A percentile compares a stretch with the other conserved stretches of the same genome.
phyloP scores from a whole-genome alignment of 2,797 vertebrate genomes.

The Artibeus lituratus region DNA sequence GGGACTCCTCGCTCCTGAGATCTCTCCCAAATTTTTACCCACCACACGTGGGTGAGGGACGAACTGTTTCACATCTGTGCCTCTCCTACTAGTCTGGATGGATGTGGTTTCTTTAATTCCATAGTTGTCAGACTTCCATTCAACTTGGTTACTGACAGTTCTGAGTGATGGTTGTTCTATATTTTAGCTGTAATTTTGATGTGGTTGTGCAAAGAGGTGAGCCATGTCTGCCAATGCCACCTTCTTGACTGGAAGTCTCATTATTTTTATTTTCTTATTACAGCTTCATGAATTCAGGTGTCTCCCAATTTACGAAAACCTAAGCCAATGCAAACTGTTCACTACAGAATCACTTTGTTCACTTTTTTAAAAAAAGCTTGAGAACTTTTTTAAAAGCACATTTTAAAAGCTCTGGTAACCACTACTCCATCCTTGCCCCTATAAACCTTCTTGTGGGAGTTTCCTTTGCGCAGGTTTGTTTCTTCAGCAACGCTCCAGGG shows the following conservation, averaged over 20 bases:
- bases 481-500: neutral
- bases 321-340: neutral
- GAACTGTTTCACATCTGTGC: neutral
- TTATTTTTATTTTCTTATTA: neutral
- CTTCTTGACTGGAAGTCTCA: neutral
- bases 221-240: neutral
- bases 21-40: neutral
- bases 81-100: neutral
- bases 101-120: neutral
- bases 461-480: accelerated
- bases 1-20: neutral
- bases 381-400: neutral
- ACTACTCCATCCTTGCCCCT: neutral
- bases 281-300: neutral
- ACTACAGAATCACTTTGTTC: neutral
- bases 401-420: neutral
- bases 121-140: neutral
- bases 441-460: neutral
- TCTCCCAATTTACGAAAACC: neutral
- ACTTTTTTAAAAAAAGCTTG: neutral
- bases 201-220: neutral
- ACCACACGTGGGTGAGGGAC: neutral
- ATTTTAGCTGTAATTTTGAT: neutral
- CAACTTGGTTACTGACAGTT: neutral
- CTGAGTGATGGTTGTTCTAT: neutral